phyloP scores from a whole-genome alignment of 2,797 vertebrate species.

The Melanogrammus aeglefinus region DNA sequence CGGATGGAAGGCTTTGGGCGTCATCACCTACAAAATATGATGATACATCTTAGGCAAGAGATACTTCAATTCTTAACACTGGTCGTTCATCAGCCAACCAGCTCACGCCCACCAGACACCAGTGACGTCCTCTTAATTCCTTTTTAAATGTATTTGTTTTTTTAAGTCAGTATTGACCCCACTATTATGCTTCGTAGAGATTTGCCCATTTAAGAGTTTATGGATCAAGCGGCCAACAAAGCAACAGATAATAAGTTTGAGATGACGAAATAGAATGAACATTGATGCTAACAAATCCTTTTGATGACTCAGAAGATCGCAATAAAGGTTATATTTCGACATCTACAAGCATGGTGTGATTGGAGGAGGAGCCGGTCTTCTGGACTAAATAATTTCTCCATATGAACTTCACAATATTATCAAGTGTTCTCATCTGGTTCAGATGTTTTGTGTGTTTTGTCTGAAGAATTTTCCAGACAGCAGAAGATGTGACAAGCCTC shows the following conservation, averaged over 20 bases:
- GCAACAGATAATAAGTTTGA: neutral
- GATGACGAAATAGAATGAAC: neutral
- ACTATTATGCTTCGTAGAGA: neutral
- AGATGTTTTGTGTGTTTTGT: neutral
- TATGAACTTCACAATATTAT: neutral
- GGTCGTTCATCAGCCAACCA: neutral
- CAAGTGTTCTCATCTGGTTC: neutral
- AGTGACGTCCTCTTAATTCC: neutral
- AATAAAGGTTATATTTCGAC: neutral
- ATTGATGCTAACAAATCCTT: neutral
- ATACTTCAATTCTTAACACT: neutral
- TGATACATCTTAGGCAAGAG: neutral
- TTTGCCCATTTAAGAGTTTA: neutral
- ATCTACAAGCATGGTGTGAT: neutral
- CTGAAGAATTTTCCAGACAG: neutral
- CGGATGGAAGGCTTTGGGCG: neutral
- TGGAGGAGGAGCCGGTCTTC: neutral
- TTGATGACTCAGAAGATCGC: neutral
- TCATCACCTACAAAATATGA: neutral
- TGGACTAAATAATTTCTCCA: neutral
- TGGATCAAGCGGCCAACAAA: neutral
- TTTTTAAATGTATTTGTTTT: too few species aligned
- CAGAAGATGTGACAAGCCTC: neutral
- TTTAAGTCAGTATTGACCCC: neutral
- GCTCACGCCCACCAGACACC: neutral